Base-by-base conservation (phyloP, 2,113 vertebrate species). In the Rhinoptilus africanus region DNA sequence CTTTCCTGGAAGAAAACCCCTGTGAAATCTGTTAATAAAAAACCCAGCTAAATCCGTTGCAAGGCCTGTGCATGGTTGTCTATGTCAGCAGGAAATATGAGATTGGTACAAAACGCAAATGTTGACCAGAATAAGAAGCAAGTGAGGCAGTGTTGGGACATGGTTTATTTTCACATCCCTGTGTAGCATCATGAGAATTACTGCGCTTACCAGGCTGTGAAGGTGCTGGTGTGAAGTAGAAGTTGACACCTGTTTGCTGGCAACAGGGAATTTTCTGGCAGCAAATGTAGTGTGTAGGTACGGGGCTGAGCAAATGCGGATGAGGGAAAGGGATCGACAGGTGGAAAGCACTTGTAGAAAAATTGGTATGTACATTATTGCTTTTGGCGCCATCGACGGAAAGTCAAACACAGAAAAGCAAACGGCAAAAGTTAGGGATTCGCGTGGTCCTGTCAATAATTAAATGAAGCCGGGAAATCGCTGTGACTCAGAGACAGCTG, bases 351-450 rank as follows among this genome's bases (percentile, higher is more conserved):
- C 76, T 86, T 53, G 67, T 6, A 67, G 68, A 87, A 30, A 66
- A 87, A 57, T 48, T 32, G 62, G 51, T 76, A 5, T 23, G 82
- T n/a, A 14, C 82, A 12, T 92, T 56, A 87, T 87, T 80, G 69
- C 56, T 60, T 20, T 24, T 67, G 86, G 89, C 6, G 2, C 89
- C n/a, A 4, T 6, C 1, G 3, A 28, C 8, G 89, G 95, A 96
- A 96, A 96, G 77, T 76, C 47, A 96, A 96, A 96, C 86, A 94
- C 1, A 71, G 67, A 12, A 87, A 56, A 84, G 51, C 89, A 94
- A 94, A 94, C 89, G 89, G 81, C 3, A 2, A 20, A 5, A 0
- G 14, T 14, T 8, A 6, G 89, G 72, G 24, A 57, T 77, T 5
- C 5, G 19, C 7, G 23, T 20, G 41, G 50, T 9, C 45, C 77